Evolutionary conservation across 2,888 invertebrate genomes (phyloP), one percentile per base, ranked within the genome.

Genomic region (Xestobium rufovillosum): DNA sequence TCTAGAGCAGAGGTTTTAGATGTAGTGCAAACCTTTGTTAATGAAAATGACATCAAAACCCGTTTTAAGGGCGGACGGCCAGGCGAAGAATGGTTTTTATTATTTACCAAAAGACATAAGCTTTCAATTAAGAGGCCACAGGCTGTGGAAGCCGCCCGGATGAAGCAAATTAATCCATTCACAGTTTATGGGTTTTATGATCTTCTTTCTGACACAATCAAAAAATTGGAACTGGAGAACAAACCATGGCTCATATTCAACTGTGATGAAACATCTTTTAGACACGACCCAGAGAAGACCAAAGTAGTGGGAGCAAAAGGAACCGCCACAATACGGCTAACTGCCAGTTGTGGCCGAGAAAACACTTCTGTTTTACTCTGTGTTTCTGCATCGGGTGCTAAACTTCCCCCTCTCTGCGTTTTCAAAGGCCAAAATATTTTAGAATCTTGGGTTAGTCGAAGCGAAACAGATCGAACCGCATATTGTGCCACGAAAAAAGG

Each of bases 351-450:
- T 6, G 53, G 57, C 16, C 54, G 48, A 49, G 49, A 56, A 36
- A 58, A 55, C 37, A 52, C 47, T 11, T 55, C 56, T 14, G 46
- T 59, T 28, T 44, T 56, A 35, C 41, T 51, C 26, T 33, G 38
- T 12, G 39, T 39, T 29, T 47, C 34, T 46, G 51, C 49, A 35
- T 39, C 37, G 38, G 56, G 57, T 26, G 48, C 50, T 1, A 60
- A 59, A 44, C 46, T 45, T 8, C 55, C 55, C 14, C 60, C 59
- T 14, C 41, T 61, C 15, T 56, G 60, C 19, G 52, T 58, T 30
- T 55, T 50, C 37, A 55, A 56, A 34, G 48, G 57, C 10, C 54
- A 54, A 42, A 50, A 58, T 45, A 37, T 55, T 12, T 61, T 57
- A 58, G 55, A 59, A 36, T 42, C 48, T 27, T 60, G 55, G 57